A percentile compares a stretch with the other conserved stretches of the same genome.
These are phyloP conservation scores for Drosophila ogumai DNA, from an alignment of 1,140 invertebrate species.

Conservation along the genomic window DNA sequence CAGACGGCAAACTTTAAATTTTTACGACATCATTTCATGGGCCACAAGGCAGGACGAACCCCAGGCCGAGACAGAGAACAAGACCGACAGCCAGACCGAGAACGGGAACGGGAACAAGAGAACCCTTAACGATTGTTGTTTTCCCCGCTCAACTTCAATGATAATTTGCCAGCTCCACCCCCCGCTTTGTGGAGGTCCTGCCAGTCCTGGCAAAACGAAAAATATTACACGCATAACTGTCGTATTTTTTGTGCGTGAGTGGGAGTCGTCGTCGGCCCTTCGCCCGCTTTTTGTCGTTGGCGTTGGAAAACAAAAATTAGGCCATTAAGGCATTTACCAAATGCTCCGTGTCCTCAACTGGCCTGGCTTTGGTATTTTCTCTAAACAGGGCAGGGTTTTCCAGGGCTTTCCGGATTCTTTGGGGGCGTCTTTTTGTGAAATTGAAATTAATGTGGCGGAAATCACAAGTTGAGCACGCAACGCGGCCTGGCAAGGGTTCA, in stretches of 20 bases:
- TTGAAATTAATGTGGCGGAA: slow-evolving; percentile 82
- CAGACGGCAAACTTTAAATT: slow-evolving; percentile 79
- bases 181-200: slow-evolving; percentile 13
- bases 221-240: slow-evolving; percentile 83
- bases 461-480: slow-evolving; percentile 81
- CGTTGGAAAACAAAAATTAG: slow-evolving; percentile 77
- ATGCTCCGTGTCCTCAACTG: slow-evolving; percentile 76
- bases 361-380: slow-evolving; percentile 37
- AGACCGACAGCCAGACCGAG: neutral
- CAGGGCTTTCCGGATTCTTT: slow-evolving; percentile 23
- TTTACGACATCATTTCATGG: slow-evolving; percentile 83
- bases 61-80: neutral
- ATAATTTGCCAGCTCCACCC: slow-evolving; percentile 62
- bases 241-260: slow-evolving; percentile 52
- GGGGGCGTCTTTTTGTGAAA: slow-evolving; percentile 68
- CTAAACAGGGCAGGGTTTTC: slow-evolving; percentile 10
- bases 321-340: slow-evolving; percentile 83
- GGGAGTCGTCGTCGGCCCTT: slow-evolving; percentile 10
- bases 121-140: slow-evolving; percentile 69
- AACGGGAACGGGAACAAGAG: slow-evolving; percentile 26
- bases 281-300: slow-evolving; percentile 31
- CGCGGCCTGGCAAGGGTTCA: slow-evolving; percentile 57
- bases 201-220: slow-evolving; percentile 47
- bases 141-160: slow-evolving; percentile 58
- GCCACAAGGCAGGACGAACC: slow-evolving; percentile 60